Evolutionary conservation across 2,888 invertebrate genomes (phyloP), one percentile per base, ranked within the genome.

Genomic region (Glaucopsyche alexis): DNA sequence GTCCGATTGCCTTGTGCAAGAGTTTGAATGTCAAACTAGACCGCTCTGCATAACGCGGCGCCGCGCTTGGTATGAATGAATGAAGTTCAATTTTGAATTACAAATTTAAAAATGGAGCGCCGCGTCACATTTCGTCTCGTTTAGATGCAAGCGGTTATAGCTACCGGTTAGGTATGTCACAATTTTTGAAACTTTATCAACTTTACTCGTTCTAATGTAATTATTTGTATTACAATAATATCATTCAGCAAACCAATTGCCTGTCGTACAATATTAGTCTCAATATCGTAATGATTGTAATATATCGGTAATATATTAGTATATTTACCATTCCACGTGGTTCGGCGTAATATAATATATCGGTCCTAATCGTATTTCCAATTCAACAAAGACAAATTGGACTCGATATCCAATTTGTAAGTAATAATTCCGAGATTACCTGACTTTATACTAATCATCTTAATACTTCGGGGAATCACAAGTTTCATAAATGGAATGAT

Each of bases 391-490:
- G 69, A 69, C 47, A 49, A 69, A 69, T 69, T 29, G 29, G 14
- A 7, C 29, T 11, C 47, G 47, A 69, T 69, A 69, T 69, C 16
- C 47, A 69, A 69, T 69, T 69, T 69, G 69, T 69, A 60, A 60
- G 29, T 69, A 29, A 69, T 69, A 69, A 69, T 49, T 47, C 45
- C 47, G 19, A 45, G 67, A 47, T 67, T 47, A 49, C 42, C 42
- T 42, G n/a, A 29, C 29, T 60, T 60, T 38, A 60, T 60, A 60
- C 29, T 29, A 60, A 38, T 60, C 13, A n/a, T n/a, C n/a, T n/a
- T n/a, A n/a, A n/a, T n/a, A 38, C 60, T 60, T 60, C 38, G 29
- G 29, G 38, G 29, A 60, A 60, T 60, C 7, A 13, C 38, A 7
- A 60, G 13, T 7, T 38, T 60, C 19, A 5, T 1, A 60, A 38